Base-by-base conservation (phyloP, 2,797 vertebrate species). In the Smutsia temminckii region DNA sequence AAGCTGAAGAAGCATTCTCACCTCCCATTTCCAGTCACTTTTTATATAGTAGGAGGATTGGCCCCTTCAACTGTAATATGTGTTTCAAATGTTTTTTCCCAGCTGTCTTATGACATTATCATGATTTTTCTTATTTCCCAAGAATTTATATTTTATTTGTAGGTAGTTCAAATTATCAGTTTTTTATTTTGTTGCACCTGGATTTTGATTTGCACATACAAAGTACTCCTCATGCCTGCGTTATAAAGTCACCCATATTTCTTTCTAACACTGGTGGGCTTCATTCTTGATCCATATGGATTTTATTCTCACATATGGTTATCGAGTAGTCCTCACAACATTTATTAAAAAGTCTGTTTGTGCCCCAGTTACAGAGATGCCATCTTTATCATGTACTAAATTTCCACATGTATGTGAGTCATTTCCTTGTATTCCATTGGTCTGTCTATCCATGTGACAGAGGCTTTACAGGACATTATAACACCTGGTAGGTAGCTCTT, bases 141-240 rank as follows among this genome's bases (percentile, higher is more conserved):
- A 74, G 40, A 40, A 71, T 20, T 49, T 81, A n/a, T 23, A 10
- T 94, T 85, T 91, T 68, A 49, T 57, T 74, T 59, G 78, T 40
- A 25, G 8, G n/a, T 40, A n/a, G 20, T 64, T 77, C 55, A 27
- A 75, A 40, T 74, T 9, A 42, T 74, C 5, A 8, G n/a, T 77
- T 40, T 83, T 78, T 75, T 72, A 32, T 79, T 63, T 74, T 27
- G 21, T 87, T 81, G 25, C 61, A 40, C 53, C 14, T 89, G 85
- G 40, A 74, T 93, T 95, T 90, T 88, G 68, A 94, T 51, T 68
- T 69, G 27, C 63, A 53, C 83, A 71, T 83, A 71, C 46, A 85
- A 83, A 83, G 8, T 23, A 23, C 17, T 78, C 63, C 61, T 86
- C 51, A 64, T 10, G 42, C 8, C 27, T 29, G 23, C 1, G 5